Evolutionary conservation across 1,140 invertebrate genomes (phyloP), one percentile per base, ranked within the genome.

Genomic region (Nixonia krombeini): DNA sequence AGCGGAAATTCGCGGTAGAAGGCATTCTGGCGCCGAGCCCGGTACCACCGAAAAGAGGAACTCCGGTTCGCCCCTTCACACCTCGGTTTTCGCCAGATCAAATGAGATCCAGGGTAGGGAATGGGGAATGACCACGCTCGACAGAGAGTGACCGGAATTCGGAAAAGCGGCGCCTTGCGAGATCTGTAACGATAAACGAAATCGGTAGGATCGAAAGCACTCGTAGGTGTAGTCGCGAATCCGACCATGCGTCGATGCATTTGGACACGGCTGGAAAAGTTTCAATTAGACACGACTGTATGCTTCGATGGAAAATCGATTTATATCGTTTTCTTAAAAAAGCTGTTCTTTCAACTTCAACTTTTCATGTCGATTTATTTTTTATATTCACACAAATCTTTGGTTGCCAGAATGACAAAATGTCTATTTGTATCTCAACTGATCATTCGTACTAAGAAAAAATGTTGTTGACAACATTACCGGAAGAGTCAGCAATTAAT

Each of bases 1-100:
- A 57, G 26, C 71, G 73, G 68, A 75, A 73, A 73, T 72, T 73
- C 68, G 73, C 33, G 66, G 68, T 69, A 46, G 56, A 66, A 67
- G 65, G 37, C 62, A 28, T 72, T 42, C 63, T 73, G 71, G 65
- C 71, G 38, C 15, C 9, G 51, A 69, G 73, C 66, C 68, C 49
- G 51, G 15, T 37, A 8, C 18, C 17, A n/a, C 4, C n/a, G 45
- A 58, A 52, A 61, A 50, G 26, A 18, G 51, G 44, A 38, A 50
- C 4, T 21, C 35, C 10, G 12, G 46, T 28, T 55, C 44, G 53
- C 44, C 23, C 51, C 17, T 67, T 63, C 50, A 40, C 63, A 67
- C 69, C 58, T 67, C 29, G 47, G 62, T 50, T 57, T 50, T 21
- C 31, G 40, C 16, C 35, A 56, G 59, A 64, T 67, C 51, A 67